Evolutionary conservation across 2,797 vertebrate species (phyloP).

Genomic region (Nyctalus aviator): DNA sequence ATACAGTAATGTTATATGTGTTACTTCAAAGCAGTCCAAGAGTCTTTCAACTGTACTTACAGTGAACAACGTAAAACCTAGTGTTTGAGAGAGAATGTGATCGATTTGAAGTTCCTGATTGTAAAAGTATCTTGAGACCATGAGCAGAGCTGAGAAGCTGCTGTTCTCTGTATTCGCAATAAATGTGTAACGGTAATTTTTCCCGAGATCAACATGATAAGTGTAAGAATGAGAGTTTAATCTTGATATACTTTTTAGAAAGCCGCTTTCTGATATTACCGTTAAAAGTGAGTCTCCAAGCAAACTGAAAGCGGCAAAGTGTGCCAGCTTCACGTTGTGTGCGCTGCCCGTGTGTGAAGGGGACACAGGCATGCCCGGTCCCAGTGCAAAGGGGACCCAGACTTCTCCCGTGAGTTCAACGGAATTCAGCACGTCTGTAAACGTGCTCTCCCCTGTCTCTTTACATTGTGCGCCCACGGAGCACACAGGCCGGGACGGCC

Average conservation of each 20-base stretch:
- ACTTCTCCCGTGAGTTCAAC: slow-evolving; percentile 39
- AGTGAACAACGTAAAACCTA: slow-evolving; percentile 58
- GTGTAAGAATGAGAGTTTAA: slow-evolving; percentile 64
- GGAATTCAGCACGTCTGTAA: background rate
- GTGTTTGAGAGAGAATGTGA: slow-evolving; percentile 11
- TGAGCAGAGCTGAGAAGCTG: slow-evolving; percentile 44
- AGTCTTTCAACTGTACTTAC: slow-evolving; percentile 32
- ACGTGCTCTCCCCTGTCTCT: background rate
- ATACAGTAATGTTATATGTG: background rate
- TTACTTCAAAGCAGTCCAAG: slow-evolving; percentile 33
- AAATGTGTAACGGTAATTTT: slow-evolving; percentile 17
- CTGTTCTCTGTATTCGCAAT: slow-evolving; percentile 12
- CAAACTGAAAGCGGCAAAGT: slow-evolving; percentile 60
- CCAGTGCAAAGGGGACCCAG: background rate
- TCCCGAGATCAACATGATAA: slow-evolving; percentile 44
- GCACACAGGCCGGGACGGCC: background rate
- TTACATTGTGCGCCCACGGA: background rate
- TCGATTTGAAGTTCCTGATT: slow-evolving; percentile 61
- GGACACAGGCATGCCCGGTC: background rate
- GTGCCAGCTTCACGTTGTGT: slow-evolving; percentile 23
- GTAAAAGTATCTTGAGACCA: slow-evolving; percentile 57
- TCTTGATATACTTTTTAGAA: slow-evolving; percentile 20
- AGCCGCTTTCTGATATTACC: slow-evolving; percentile 20
- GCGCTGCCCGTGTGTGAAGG: background rate
- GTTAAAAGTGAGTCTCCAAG: slow-evolving; percentile 37